Conservation (phyloP, 2,797 vertebrate species). For the Parauchenoglanis punctatus region DNA sequence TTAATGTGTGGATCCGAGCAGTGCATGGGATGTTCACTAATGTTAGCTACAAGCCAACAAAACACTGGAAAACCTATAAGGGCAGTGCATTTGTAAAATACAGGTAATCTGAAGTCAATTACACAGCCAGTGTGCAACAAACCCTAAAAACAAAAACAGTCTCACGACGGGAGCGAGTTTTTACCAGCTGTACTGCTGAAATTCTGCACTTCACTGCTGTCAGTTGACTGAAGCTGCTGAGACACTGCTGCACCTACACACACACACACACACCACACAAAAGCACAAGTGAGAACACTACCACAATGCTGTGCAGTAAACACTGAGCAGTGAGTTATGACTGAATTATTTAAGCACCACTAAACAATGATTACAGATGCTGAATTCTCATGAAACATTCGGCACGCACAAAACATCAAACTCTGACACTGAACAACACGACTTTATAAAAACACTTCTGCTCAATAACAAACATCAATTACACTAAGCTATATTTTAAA, state of each 20-base stretch:
- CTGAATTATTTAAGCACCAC: not conserved
- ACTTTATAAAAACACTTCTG: not conserved
- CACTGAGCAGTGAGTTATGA: not conserved
- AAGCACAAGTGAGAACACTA: not conserved
- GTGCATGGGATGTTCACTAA: not conserved
- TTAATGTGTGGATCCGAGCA: not conserved
- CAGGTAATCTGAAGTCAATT: not conserved
- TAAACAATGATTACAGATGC: not conserved
- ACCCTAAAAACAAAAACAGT: not conserved
- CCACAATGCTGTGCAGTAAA: not conserved
- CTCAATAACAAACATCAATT: not conserved
- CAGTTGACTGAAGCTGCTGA: slow-evolving; percentile 79
- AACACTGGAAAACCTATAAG: not conserved
- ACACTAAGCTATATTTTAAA: not conserved
- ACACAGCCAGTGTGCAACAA: not conserved
- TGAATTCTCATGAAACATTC: not conserved
- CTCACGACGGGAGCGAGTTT: not conserved
- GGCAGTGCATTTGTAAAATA: not conserved
- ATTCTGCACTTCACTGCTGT: slow-evolving; percentile 86
- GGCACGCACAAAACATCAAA: not conserved
- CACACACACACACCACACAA: not conserved
- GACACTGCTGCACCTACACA: slow-evolving; percentile 78
- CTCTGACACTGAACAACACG: not conserved
- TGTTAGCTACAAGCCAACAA: not conserved
- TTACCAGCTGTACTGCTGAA: slow-evolving; percentile 74